Percentiles rank a stretch among this genome's conserved stretches.
These are phyloP conservation scores for Brachionus manjavacas DNA, from an alignment of 1,140 invertebrate genomes.

Conservation along the genomic window DNA sequence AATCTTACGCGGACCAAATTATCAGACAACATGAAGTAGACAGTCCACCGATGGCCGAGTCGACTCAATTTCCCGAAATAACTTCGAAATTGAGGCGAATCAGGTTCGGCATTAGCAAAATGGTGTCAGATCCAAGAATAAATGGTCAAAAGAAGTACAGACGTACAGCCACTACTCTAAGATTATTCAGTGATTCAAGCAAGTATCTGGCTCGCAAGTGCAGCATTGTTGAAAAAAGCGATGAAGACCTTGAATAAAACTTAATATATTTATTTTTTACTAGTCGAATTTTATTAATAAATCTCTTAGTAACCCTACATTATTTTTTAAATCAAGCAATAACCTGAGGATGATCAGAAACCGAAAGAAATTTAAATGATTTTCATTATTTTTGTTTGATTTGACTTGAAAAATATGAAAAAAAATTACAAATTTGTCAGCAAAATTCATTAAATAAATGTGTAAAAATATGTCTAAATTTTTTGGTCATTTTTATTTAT, in stretches of 20 bases:
- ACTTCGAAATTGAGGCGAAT: slow-evolving; percentile 25
- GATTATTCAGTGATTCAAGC: slow-evolving; percentile 26
- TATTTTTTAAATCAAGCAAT: too few relatives aligned
- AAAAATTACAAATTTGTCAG: too few relatives aligned
- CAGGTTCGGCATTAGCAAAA: slow-evolving; percentile 31
- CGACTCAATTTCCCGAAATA: not conserved
- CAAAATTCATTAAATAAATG: too few relatives aligned
- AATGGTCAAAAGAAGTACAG: slow-evolving; percentile 18
- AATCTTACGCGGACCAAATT: slow-evolving; percentile 7
- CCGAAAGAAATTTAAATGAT: too few relatives aligned
- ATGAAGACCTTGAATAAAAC: not conserved
- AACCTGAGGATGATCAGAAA: too few relatives aligned
- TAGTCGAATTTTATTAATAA: not conserved
- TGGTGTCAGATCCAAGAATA: slow-evolving; percentile 40
- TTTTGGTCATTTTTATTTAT: too few relatives aligned
- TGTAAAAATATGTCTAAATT: too few relatives aligned
- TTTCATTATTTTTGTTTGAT: too few relatives aligned
- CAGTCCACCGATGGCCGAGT: not conserved
- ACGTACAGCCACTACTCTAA: slow-evolving; percentile 18
- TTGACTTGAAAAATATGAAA: too few relatives aligned
- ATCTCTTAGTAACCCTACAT: not conserved
- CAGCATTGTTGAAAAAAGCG: slow-evolving; percentile 38
- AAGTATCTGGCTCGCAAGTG: slow-evolving; percentile 38
- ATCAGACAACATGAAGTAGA: slow-evolving; percentile 4
- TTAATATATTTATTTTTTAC: not conserved